Conservation (phyloP, 2,113 vertebrate genomes). For the Chunga burmeisteri region DNA sequence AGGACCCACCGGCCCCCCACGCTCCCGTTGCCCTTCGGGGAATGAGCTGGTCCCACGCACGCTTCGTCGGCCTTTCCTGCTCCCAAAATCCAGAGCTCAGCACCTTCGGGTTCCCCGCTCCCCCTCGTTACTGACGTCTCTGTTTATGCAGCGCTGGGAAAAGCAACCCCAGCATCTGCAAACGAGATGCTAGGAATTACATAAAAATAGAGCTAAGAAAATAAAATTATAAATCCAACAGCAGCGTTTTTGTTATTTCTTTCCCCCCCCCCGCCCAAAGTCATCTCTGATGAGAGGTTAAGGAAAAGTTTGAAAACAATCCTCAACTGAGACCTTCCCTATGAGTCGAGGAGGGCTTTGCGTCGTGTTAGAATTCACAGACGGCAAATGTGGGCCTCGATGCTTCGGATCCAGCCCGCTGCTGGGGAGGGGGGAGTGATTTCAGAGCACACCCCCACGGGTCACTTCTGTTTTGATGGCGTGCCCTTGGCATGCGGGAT, state of each 20-base stretch:
- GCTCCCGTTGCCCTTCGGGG: neutral
- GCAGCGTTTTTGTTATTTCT: neutral
- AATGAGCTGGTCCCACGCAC: rapidly evolving
- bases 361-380: rapidly evolving
- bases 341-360: rapidly evolving
- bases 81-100: neutral
- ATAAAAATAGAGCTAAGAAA: neutral
- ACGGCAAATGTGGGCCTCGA: rapidly evolving
- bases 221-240: neutral
- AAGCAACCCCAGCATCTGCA: neutral
- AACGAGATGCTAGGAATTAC: rapidly evolving
- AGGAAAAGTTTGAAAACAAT: neutral
- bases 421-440: rapidly evolving
- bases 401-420: rapidly evolving
- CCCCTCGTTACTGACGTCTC: rapidly evolving
- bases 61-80: rapidly evolving
- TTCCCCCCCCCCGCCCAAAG: neutral
- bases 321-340: rapidly evolving
- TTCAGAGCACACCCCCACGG: neutral
- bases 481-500: neutral
- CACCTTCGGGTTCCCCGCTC: neutral
- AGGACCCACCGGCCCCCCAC: rapidly evolving
- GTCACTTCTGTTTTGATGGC: neutral
- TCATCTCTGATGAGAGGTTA: neutral
- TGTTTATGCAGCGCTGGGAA: rapidly evolving